Evolutionary conservation across 2,797 vertebrate species (phyloP).

Genomic region (Kryptopterus vitreolus): DNA sequence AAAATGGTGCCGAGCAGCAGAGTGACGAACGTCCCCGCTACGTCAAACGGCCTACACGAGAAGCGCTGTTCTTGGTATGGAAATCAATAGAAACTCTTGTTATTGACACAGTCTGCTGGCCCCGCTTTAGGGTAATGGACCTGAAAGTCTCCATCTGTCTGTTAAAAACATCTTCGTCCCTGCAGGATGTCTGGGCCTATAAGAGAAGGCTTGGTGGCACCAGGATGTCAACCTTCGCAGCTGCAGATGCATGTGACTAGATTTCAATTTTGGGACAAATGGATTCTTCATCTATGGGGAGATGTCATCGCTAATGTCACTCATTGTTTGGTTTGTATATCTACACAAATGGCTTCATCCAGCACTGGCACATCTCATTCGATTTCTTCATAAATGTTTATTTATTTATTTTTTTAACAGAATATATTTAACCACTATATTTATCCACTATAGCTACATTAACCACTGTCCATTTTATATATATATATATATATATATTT

Average conservation of each 20-base stretch:
- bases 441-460: not conserved
- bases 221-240: slow-evolving; percentile 50
- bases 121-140: slow-evolving; percentile 71
- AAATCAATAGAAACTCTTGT: slow-evolving; percentile 69
- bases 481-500: too few relatives aligned
- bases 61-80: slow-evolving; percentile 51
- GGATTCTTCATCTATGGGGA: slow-evolving; percentile 12
- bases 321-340: not conserved
- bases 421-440: not conserved
- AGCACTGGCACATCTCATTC: not conserved
- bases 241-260: slow-evolving; percentile 10
- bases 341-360: not conserved
- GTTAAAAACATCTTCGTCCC: slow-evolving; percentile 67
- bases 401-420: not conserved
- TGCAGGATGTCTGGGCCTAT: slow-evolving; percentile 48
- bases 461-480: not conserved
- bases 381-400: not conserved
- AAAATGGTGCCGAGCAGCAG: slow-evolving; percentile 28
- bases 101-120: slow-evolving; percentile 69
- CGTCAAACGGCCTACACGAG: slow-evolving; percentile 68
- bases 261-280: slow-evolving; percentile 20
- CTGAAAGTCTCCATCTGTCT: slow-evolving; percentile 73
- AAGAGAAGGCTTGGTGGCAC: slow-evolving; percentile 56
- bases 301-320: not conserved
- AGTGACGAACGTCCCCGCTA: slow-evolving; percentile 55